Percentiles rank a stretch among this genome's conserved stretches.
phyloP scores from a whole-genome alignment of 1,140 invertebrate genomes.

The Macrocentrus cingulum region DNA sequence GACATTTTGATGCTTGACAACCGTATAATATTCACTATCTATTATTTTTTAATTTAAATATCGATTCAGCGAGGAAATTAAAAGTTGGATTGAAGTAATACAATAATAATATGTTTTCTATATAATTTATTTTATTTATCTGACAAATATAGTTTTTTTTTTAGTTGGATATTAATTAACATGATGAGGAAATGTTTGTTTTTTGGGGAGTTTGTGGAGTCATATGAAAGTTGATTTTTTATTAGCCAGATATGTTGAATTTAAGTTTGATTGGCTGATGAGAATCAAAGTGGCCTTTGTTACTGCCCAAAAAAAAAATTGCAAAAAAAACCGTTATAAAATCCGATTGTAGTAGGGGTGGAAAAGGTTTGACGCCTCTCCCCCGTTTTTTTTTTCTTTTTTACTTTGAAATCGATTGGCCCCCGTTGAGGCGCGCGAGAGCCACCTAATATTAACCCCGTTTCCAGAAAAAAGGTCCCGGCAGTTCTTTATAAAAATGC shows the following conservation, averaged over 20 bases:
- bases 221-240: too few relatives aligned
- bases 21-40: not conserved
- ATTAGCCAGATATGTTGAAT: too few relatives aligned
- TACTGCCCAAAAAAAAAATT: not conserved
- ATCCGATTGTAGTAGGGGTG: constrained; percentile 8
- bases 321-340: constrained; percentile 28
- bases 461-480: constrained; percentile 25
- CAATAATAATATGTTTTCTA: not conserved
- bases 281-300: constrained; percentile 8
- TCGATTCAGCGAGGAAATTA: not conserved
- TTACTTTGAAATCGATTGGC: constrained; percentile 22
- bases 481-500: constrained; percentile 26
- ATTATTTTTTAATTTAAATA: not conserved
- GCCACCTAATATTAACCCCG: constrained; percentile 31
- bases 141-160: not conserved
- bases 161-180: too few relatives aligned
- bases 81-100: not conserved
- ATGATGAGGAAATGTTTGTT: too few relatives aligned
- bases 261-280: constrained; percentile 8
- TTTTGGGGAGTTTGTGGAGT: too few relatives aligned
- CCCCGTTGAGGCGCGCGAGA: constrained; percentile 18
- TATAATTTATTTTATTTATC: not conserved
- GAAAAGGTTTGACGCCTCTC: constrained; percentile 17
- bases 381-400: not conserved
- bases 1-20: constrained; percentile 5